Evolutionary conservation across 2,797 vertebrate genomes (phyloP).

Genomic region (Corythornis leucogaster): DNA sequence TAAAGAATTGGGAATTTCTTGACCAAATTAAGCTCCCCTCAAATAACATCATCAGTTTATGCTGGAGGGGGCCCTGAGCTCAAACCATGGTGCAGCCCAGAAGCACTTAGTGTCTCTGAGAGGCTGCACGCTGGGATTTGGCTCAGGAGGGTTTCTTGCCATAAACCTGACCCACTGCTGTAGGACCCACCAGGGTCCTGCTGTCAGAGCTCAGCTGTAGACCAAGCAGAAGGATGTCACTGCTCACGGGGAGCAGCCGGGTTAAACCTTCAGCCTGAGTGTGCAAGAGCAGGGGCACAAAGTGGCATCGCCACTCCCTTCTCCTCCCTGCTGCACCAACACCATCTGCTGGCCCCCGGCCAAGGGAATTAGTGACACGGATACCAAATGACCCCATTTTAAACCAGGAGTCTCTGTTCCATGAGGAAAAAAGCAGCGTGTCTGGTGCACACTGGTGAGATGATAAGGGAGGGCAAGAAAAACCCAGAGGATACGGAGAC

Average conservation of each 20-base stretch:
- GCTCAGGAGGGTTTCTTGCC: neutral
- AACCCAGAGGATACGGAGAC: neutral
- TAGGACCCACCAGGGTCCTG: rapidly evolving
- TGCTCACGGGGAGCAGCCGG: neutral
- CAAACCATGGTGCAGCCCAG: rapidly evolving
- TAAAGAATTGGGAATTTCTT: neutral
- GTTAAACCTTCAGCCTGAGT: neutral
- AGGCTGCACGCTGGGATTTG: rapidly evolving
- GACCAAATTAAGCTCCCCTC: neutral
- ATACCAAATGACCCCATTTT: rapidly evolving
- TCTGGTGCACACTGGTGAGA: neutral
- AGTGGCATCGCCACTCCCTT: rapidly evolving
- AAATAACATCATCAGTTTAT: neutral
- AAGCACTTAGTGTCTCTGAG: neutral
- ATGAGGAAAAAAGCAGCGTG: rapidly evolving
- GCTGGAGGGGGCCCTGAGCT: neutral
- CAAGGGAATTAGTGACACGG: rapidly evolving
- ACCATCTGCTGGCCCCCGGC: neutral
- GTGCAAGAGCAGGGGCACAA: rapidly evolving
- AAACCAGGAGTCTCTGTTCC: neutral
- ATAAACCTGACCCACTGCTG: rapidly evolving
- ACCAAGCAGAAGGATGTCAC: neutral
- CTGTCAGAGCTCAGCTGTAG: neutral
- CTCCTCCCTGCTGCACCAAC: rapidly evolving
- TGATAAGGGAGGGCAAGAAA: neutral